Evolutionary conservation across 2,888 invertebrate genomes (phyloP).

Genomic region (Panopea generosa): DNA sequence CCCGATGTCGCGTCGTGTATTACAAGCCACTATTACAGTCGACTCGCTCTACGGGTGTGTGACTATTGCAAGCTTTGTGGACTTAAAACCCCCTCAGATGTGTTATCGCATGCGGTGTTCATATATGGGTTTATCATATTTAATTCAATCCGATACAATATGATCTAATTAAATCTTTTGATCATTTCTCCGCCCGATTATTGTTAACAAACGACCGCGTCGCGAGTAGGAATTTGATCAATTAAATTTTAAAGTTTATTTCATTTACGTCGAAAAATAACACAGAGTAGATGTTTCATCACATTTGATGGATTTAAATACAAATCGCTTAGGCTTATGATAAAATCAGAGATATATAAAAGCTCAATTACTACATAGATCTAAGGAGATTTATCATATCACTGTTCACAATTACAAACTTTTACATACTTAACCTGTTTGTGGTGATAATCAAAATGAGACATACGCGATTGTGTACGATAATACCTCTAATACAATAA

Average conservation of each 20-base stretch:
- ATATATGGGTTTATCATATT: constrained; percentile 35
- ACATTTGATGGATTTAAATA: not conserved
- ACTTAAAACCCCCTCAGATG: constrained; percentile 30
- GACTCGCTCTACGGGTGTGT: constrained; percentile 7
- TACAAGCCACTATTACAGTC: not conserved
- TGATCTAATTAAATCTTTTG: constrained; percentile 59
- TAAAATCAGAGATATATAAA: not conserved
- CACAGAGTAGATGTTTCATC: constrained; percentile 9
- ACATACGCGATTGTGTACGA: too few relatives aligned
- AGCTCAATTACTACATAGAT: not conserved
- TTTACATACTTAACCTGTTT: not conserved
- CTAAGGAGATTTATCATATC: not conserved
- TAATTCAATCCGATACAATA: constrained; percentile 45
- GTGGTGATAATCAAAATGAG: too few relatives aligned
- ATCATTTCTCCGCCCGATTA: constrained; percentile 54
- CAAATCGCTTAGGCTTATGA: not conserved
- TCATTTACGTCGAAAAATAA: constrained; percentile 4
- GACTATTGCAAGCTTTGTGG: constrained; percentile 21
- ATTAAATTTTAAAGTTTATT: constrained; percentile 35
- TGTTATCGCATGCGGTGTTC: constrained; percentile 22
- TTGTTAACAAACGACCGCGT: constrained; percentile 39
- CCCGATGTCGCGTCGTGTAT: not conserved
- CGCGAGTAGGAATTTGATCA: constrained; percentile 45
- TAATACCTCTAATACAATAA: too few relatives aligned
- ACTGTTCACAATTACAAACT: not conserved